Base-by-base conservation (phyloP, 2,113 vertebrate species). In the Trogon melanurus region DNA sequence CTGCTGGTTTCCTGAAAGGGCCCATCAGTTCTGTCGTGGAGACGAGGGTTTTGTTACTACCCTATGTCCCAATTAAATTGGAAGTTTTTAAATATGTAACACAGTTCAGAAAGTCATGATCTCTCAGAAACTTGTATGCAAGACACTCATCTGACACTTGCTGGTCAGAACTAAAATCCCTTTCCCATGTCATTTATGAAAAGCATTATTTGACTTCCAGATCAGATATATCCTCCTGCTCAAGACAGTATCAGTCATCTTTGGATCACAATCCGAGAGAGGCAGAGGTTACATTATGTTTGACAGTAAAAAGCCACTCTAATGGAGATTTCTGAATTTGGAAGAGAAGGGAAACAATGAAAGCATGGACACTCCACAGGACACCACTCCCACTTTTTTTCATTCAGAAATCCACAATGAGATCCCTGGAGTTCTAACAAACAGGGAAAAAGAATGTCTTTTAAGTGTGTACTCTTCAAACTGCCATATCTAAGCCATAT, bases 401-500 rank as follows among this genome's bases (percentile, higher is more conserved):
- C 20, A 34, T 32, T 79, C 38, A 25, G 41, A 69, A 92, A 94
- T 54, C 50, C 47, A 88, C 21, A 72, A 9, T 41, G n/a, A 5
- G 36, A 88, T 66, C 72, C 84, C 48, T 79, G 58, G 41, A 81
- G 53, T 71, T 91, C 51, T 79, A 67, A 82, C 23, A 60, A 91
- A 84, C 1, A 12, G 4, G 14, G 4, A 16, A 45, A 60, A 92
- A 79, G 4, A 13, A 32, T 30, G 4, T 50, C 30, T 92, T 91
- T 54, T 76, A 19, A 94, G 27, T 12, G 12, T 21, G 79, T 91
- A 70, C 88, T 82, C 47, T 88, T 89, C 58, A 56, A 82, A 79
- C 8, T 61, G 27, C 3, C 5, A 0, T 54, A 75, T 9, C 48
- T 41, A 26, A 58, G 50, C 41, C 76, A 95, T 85, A 41, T 41